Evolutionary conservation across 1,140 invertebrate species (phyloP).

Genomic region (Streblospio benedicti): DNA sequence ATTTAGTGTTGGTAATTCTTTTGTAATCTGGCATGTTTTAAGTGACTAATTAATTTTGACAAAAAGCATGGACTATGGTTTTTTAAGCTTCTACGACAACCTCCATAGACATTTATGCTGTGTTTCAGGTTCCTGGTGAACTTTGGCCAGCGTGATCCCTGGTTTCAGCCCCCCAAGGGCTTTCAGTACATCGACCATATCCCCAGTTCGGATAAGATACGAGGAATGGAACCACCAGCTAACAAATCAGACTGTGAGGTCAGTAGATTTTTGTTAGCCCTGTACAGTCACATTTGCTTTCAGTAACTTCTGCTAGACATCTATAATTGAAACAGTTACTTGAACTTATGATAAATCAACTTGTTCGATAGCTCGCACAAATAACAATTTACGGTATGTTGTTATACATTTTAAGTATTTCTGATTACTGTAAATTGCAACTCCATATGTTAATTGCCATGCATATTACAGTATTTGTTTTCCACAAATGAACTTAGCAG

Average conservation of each 20-base stretch:
- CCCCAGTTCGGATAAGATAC: conserved; percentile 53
- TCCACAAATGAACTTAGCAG: too few relatives aligned
- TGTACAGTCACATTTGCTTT: too few relatives aligned
- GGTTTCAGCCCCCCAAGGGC: conserved; percentile 39
- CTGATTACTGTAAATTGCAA: too few relatives aligned
- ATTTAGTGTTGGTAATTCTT: not conserved
- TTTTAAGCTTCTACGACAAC: not conserved
- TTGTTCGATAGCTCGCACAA: too few relatives aligned
- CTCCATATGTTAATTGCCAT: too few relatives aligned
- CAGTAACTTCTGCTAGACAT: too few relatives aligned
- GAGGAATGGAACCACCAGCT: conserved; percentile 59
- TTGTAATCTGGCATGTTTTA: not conserved
- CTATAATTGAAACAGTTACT: too few relatives aligned
- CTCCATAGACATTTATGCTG: not conserved
- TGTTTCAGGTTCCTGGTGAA: conserved; percentile 63
- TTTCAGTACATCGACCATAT: conserved; percentile 52
- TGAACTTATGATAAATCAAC: too few relatives aligned
- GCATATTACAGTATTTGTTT: too few relatives aligned
- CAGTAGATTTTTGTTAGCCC: too few relatives aligned
- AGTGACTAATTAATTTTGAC: not conserved
- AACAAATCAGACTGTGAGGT: conserved; percentile 67
- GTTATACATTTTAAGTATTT: too few relatives aligned
- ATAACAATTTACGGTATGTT: too few relatives aligned
- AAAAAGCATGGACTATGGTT: not conserved
- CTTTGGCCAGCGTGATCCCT: conserved; percentile 62